Evolutionary conservation across 2,113 vertebrate genomes (phyloP).

Genomic region (Paraplagusia blochii): DNA sequence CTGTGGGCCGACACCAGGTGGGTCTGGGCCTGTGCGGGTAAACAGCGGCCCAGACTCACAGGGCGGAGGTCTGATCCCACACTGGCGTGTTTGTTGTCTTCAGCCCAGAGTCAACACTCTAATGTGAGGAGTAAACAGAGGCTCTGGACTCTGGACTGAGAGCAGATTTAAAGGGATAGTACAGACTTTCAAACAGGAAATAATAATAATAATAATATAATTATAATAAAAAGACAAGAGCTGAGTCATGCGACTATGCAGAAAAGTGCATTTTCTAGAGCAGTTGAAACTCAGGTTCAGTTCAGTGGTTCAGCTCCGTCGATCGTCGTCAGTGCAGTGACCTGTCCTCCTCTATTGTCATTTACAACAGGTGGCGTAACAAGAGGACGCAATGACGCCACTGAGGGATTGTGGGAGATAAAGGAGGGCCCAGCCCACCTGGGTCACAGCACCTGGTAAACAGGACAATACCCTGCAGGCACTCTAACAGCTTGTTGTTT

Average conservation of each 20-base stretch:
- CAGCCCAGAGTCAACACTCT: slow-evolving; percentile 14
- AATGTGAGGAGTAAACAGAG: slow-evolving; percentile 9
- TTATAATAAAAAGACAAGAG: no score
- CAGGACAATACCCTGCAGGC: background rate
- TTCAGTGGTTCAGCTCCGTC: slow-evolving; percentile 37
- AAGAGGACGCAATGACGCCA: slow-evolving; percentile 23
- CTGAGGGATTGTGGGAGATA: slow-evolving; percentile 19
- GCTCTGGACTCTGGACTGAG: no score
- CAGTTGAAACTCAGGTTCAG: slow-evolving; percentile 48
- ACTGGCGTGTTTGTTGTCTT: slow-evolving; percentile 17
- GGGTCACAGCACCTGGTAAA: slow-evolving; percentile 14
- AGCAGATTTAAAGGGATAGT: no score
- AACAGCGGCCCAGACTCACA: slow-evolving; percentile 29
- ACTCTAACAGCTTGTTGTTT: no score
- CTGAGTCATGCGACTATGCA: no score
- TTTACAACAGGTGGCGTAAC: slow-evolving; percentile 41
- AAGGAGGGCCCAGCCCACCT: slow-evolving; percentile 12
- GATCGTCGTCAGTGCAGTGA: slow-evolving; percentile 32
- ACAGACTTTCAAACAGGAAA: no score
- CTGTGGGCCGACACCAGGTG: slow-evolving; percentile 24
- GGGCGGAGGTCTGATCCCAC: slow-evolving; percentile 9
- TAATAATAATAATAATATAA: no score
- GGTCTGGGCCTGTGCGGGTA: slow-evolving; percentile 25
- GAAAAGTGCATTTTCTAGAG: slow-evolving; percentile 51
- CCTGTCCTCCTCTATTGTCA: slow-evolving; percentile 42